These are phyloP conservation scores for Gymnothorax javanicus DNA, from an alignment of 2,797 vertebrate genomes.

Conservation along the genomic window DNA sequence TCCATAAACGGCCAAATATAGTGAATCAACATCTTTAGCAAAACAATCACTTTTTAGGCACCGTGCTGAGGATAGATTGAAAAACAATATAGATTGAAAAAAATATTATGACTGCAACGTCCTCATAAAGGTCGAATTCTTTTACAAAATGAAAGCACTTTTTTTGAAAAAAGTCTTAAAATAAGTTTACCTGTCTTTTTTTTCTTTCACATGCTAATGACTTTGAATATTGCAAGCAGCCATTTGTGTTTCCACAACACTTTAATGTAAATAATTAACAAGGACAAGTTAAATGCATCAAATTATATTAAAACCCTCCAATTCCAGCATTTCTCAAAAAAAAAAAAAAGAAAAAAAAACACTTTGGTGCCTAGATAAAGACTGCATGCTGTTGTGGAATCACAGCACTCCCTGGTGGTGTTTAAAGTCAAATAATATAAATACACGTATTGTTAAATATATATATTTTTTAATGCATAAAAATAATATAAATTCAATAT, in stretches of 20 bases:
- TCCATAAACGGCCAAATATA: background rate
- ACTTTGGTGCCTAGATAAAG: background rate
- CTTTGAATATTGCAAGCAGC: background rate
- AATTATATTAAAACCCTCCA: background rate
- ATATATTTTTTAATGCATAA: background rate
- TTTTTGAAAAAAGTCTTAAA: too few species aligned
- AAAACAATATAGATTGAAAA: too few species aligned
- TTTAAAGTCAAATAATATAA: background rate
- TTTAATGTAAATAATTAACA: conserved; percentile 4
- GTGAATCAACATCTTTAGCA: background rate
- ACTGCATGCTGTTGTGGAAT: background rate
- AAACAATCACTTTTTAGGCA: background rate
- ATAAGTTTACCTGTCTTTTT: too few species aligned
- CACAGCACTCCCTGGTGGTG: conserved; percentile 19
- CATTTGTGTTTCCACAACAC: background rate
- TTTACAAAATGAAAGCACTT: too few species aligned
- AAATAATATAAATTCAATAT: background rate
- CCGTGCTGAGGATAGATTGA: too few species aligned
- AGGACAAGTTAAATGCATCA: background rate
- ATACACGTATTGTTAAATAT: background rate
- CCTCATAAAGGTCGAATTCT: too few species aligned
- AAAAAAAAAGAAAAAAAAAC: too few species aligned
- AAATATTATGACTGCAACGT: too few species aligned
- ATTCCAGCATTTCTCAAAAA: background rate
- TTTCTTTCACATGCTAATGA: background rate